phyloP scores from a whole-genome alignment of 2,113 vertebrate species.

The Thunnus maccoyii region DNA sequence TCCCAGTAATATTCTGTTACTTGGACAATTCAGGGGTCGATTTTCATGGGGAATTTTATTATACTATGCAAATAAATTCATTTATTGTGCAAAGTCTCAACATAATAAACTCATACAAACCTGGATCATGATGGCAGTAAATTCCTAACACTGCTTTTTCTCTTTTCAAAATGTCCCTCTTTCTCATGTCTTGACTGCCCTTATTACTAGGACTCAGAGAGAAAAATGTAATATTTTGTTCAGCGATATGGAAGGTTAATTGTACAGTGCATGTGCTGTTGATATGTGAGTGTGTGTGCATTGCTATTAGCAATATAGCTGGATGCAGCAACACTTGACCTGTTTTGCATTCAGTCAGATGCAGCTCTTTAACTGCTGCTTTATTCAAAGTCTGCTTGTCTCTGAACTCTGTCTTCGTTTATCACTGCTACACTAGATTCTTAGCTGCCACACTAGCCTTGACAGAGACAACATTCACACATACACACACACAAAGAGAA shows the following conservation, averaged over 20 bases:
- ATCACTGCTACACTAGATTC: slow-evolving; percentile 18
- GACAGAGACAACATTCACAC: neutral
- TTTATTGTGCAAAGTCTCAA: neutral
- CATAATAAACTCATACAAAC: slow-evolving; percentile 1
- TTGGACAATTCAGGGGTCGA: too few species aligned
- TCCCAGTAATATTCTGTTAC: too few species aligned
- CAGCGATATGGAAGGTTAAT: slow-evolving; percentile 43
- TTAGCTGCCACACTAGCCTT: neutral
- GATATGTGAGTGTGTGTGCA: neutral
- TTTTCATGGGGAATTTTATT: neutral
- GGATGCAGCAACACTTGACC: neutral
- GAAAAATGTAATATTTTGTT: slow-evolving; percentile 43
- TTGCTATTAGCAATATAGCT: slow-evolving; percentile 19
- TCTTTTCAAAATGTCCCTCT: slow-evolving; percentile 10
- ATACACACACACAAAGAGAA: neutral
- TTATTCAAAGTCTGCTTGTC: slow-evolving; percentile 50
- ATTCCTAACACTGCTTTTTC: neutral
- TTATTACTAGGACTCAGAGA: slow-evolving; percentile 21
- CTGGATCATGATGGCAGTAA: slow-evolving; percentile 9
- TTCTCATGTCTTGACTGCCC: slow-evolving; percentile 13
- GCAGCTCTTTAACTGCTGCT: slow-evolving; percentile 28
- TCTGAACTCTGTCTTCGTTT: slow-evolving; percentile 47
- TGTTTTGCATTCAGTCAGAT: slow-evolving; percentile 55
- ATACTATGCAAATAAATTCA: slow-evolving; percentile 10
- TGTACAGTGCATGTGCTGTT: slow-evolving; percentile 17